These are phyloP conservation scores for Dynastes grantii DNA, from an alignment of 2,888 invertebrate species.

Conservation along the genomic window DNA sequence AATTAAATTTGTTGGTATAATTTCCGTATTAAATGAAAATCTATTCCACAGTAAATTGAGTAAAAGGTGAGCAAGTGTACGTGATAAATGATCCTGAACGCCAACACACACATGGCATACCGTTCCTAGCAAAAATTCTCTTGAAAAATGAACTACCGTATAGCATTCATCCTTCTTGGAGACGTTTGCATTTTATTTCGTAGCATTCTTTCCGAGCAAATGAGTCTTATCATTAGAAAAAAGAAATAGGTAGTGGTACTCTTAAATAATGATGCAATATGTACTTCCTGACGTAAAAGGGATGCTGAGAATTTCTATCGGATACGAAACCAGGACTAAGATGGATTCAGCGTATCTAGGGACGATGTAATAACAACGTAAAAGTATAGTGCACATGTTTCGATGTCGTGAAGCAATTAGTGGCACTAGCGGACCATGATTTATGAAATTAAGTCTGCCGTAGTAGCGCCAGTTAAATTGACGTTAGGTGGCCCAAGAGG, in stretches of 20 bases:
- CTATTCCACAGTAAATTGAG: not conserved
- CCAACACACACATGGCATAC: conserved; percentile 3
- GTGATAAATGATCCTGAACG: conserved; percentile 32
- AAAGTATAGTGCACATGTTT: conserved; percentile 44
- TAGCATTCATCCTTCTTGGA: conserved; percentile 33
- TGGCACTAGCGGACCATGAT: conserved; percentile 37
- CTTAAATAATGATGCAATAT: conserved; percentile 41
- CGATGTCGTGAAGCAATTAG: conserved; percentile 51
- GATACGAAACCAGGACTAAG: conserved; percentile 11
- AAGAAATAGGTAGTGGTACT: conserved; percentile 21
- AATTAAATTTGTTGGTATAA: too few relatives aligned
- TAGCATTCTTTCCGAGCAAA: conserved; percentile 23
- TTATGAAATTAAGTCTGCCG: conserved; percentile 41
- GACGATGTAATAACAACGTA: conserved; percentile 32
- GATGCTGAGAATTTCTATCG: conserved; percentile 22
- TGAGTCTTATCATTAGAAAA: conserved; percentile 46
- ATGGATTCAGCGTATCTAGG: conserved; percentile 19
- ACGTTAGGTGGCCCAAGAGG: conserved; percentile 36
- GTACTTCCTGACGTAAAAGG: conserved; percentile 37
- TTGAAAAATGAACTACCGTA: conserved; percentile 35
- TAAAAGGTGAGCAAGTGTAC: conserved; percentile 2
- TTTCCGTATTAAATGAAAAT: not conserved
- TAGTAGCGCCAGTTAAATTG: conserved; percentile 23
- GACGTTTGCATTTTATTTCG: conserved; percentile 38
- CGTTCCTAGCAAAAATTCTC: conserved; percentile 13